Percentiles rank a stretch among this genome's conserved stretches.
Conservation (phyloP, 2,797 vertebrate genomes). For the Ambastaia sidthimunki region DNA sequence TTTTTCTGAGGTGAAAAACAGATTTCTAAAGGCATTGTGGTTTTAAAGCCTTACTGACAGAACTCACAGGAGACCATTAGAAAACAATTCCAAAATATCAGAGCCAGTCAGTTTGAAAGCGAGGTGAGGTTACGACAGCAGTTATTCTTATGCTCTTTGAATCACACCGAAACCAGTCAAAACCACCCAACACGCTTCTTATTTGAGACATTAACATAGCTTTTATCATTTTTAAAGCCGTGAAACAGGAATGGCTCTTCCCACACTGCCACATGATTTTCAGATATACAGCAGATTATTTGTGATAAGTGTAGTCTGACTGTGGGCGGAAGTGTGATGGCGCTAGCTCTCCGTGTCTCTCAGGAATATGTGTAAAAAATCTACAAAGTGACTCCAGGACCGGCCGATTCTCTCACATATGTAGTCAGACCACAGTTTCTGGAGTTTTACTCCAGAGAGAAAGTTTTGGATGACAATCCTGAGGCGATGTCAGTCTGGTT, state of each 20-base stretch:
- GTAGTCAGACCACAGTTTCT: conserved; percentile 8
- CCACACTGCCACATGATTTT: conserved; percentile 56
- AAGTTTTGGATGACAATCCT: conserved; percentile 38
- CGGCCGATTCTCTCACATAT: conserved; percentile 43
- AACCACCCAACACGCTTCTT: conserved; percentile 54
- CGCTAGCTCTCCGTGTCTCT: conserved; percentile 45
- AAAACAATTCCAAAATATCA: conserved; percentile 1
- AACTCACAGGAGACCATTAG: conserved; percentile 14
- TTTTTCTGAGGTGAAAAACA: conserved; percentile 9
- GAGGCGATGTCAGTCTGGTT: conserved; percentile 26
- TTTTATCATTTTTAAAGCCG: conserved; percentile 63
- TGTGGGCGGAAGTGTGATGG: conserved; percentile 59
- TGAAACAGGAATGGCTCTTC: conserved; percentile 54
- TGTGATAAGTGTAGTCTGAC: conserved; percentile 58
- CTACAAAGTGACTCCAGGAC: conserved; percentile 46
- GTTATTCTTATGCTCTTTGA: conserved; percentile 22
- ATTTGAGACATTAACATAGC: conserved; percentile 62
- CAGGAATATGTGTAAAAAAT: conserved; percentile 54
- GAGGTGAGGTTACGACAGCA: not conserved
- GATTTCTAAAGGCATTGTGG: not conserved
- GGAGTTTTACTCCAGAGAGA: conserved; percentile 10
- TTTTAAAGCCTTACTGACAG: conserved; percentile 27
- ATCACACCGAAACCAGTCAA: conserved; percentile 12
- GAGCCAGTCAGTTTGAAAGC: not conserved
- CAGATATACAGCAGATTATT: conserved; percentile 67